Percentiles rank a stretch among this genome's conserved stretches.
Evolutionary conservation across 2,113 vertebrate species (phyloP).

Genomic region (Myiagra hebetior): DNA sequence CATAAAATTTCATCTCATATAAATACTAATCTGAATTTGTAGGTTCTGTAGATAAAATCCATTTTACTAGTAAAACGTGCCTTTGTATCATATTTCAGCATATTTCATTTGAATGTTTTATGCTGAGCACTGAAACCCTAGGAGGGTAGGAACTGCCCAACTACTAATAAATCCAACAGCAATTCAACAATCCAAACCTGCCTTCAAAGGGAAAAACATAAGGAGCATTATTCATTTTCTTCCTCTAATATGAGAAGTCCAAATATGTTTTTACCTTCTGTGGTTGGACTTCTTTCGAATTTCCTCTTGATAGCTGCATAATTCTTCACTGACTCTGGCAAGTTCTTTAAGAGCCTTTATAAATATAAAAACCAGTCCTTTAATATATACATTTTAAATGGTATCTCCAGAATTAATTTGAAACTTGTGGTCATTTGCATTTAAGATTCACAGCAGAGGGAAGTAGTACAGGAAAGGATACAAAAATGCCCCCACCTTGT

Average conservation of each 20-base stretch:
- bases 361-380: conserved; percentile 52
- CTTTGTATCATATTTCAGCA: background rate
- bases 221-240: background rate
- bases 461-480: background rate
- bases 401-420: background rate
- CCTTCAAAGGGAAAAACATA: background rate
- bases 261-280: conserved; percentile 75
- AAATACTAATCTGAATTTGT: background rate
- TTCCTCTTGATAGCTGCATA: conserved; percentile 96
- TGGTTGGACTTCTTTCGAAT: conserved; percentile 79
- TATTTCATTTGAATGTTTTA: background rate
- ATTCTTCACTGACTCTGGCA: conserved; percentile 92
- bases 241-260: background rate
- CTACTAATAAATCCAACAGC: background rate
- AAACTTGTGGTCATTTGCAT: background rate
- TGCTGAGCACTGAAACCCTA: background rate
- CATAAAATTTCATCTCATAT: background rate
- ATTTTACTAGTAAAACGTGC: background rate
- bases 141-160: background rate
- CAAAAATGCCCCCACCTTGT: background rate
- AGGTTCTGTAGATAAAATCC: background rate
- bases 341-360: conserved; percentile 94
- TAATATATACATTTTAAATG: background rate
- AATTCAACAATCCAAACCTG: no score
- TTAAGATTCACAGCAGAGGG: background rate